Base-by-base conservation (phyloP, 2,888 invertebrate species). In the Thera obeliscata region DNA sequence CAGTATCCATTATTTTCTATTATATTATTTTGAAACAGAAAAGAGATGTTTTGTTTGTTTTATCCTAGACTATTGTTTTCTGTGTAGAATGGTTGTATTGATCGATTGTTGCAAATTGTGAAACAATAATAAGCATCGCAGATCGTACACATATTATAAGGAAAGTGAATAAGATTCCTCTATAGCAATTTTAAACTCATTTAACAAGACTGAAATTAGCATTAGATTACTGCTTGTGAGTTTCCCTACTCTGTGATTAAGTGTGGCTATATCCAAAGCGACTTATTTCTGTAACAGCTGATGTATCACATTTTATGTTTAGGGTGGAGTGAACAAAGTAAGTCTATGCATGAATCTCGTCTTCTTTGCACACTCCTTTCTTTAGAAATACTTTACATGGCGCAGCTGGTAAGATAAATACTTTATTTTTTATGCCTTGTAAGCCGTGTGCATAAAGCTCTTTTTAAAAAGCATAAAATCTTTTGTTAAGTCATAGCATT, bases 51-150 rank as follows among this genome's bases (percentile, higher is more conserved):
- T 54, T 66, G 64, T 69, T 70, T 69, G 56, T 66, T 48, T 61
- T 52, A 48, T 48, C 46, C 1, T 9, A 48, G 41, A 62, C 58
- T 68, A 65, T 74, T 71, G 61, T 69, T 49, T 55, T 66, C 56
- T 49, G 61, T 58, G 62, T 57, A 43, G 43, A 66, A 63, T 66
- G 48, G 22, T 68, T 71, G 67, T 70, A 62, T 67, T 66, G 61
- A 74, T 73, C 60, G 67, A 73, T 73, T 71, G 69, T 73, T 69
- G 69, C 56, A 60, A 69, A 72, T 57, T 48, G 38, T 65, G 54
- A 54, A 9, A 62, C 6, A 67, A 70, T 64, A 74, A 69, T 66
- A 66, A 71, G 70, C 70, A 66, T 64, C 58, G 60, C 49, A 66
- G 68, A 66, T 64, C 58, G 60, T 43, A 66, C 52, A 66, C 48